phyloP scores from a whole-genome alignment of 2,888 invertebrate species.

The Agriotes lineatus region DNA sequence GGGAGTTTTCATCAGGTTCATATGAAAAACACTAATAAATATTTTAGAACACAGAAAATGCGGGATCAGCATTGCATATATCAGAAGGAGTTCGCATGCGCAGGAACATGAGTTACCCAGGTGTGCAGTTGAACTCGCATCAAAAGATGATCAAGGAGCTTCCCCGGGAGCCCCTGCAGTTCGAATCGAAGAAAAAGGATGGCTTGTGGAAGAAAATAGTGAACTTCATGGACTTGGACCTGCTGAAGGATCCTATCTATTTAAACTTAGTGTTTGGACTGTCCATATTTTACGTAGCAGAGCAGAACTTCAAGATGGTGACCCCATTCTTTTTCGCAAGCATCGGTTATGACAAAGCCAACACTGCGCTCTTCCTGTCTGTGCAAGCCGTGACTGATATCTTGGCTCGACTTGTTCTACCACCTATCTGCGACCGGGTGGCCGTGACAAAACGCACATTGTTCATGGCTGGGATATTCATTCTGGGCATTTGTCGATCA shows the following conservation, averaged over 20 bases:
- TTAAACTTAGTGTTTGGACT: constrained; percentile 79
- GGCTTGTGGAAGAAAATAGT: constrained; percentile 67
- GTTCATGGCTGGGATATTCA: constrained; percentile 79
- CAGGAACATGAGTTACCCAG: constrained; percentile 64
- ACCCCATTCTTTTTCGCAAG: constrained; percentile 77
- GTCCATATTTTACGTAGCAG: constrained; percentile 81
- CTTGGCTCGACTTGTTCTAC: constrained; percentile 77
- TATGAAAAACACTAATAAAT: no score
- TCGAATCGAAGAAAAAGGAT: constrained; percentile 55
- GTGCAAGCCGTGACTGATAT: constrained; percentile 83
- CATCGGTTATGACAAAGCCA: constrained; percentile 74
- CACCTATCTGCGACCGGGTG: constrained; percentile 79
- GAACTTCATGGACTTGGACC: constrained; percentile 77
- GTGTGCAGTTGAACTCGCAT: constrained; percentile 59
- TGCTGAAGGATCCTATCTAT: constrained; percentile 79
- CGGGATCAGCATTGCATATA: constrained; percentile 26
- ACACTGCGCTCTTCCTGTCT: constrained; percentile 80
- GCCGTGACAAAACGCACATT: constrained; percentile 77
- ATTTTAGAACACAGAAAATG: constrained; percentile 29
- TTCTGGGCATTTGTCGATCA: constrained; percentile 79
- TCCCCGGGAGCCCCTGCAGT: constrained; percentile 50
- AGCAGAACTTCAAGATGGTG: constrained; percentile 81
- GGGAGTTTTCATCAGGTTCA: no score
- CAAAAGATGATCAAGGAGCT: constrained; percentile 57
- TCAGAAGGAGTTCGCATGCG: constrained; percentile 56